Conservation (phyloP, 2,888 invertebrate species). For the Lepeophtheirus nordmannii region DNA sequence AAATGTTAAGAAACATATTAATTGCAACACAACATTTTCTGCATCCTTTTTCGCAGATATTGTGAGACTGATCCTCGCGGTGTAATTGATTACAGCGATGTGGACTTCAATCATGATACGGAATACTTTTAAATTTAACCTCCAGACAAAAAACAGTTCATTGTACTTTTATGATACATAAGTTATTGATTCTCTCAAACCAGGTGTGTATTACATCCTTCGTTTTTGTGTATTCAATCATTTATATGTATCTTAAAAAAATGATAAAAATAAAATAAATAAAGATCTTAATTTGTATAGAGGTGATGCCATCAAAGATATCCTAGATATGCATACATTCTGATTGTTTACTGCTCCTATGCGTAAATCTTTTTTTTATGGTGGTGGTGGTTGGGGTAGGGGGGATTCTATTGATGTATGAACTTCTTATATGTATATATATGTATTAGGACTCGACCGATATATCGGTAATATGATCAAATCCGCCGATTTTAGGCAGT, state of each 20-base stretch:
- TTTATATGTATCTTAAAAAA: conserved; percentile 8
- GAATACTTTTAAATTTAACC: conserved; percentile 49
- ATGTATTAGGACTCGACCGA: too few species aligned
- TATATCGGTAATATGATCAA: too few species aligned
- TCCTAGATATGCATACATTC: too few species aligned
- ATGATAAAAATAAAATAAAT: conserved; percentile 15
- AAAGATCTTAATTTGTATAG: not conserved
- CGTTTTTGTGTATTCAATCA: conserved; percentile 10
- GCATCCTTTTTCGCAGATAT: conserved; percentile 5
- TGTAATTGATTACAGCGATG: conserved; percentile 72
- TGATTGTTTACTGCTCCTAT: too few species aligned
- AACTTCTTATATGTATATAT: too few species aligned
- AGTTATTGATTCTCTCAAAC: too few species aligned
- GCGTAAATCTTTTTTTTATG: too few species aligned
- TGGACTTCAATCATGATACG: conserved; percentile 66
- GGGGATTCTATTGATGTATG: too few species aligned
- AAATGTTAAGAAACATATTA: too few species aligned
- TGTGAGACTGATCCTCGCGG: conserved; percentile 42
- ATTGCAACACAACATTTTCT: not conserved
- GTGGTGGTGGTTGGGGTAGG: too few species aligned
- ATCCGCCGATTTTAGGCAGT: too few species aligned
- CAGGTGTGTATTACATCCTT: conserved; percentile 17
- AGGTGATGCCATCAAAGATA: too few species aligned
- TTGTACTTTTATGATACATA: conserved; percentile 15
- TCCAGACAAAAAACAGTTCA: conserved; percentile 23